Conservation (phyloP, 1,140 invertebrate genomes). For the Campoletis sonorensis region DNA sequence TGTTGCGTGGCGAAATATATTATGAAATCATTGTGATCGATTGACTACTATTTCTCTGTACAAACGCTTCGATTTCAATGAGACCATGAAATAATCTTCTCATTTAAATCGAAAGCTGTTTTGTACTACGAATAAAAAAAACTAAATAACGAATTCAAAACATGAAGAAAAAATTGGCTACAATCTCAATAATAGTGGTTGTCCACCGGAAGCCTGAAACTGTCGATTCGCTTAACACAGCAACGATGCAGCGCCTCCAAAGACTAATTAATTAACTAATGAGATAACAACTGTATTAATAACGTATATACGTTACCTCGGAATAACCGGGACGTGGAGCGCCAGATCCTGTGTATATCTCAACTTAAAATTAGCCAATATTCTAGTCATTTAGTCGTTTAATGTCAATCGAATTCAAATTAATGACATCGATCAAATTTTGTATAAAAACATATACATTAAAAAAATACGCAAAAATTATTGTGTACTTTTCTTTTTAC, state of each 20-base stretch:
- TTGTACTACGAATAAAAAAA: constrained; percentile 11
- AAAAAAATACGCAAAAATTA: neutral
- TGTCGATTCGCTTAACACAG: constrained; percentile 67
- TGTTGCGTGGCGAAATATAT: neutral
- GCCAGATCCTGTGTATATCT: constrained; percentile 64
- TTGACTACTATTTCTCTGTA: neutral
- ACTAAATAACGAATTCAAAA: neutral
- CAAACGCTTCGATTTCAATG: constrained; percentile 24
- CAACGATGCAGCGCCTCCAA: constrained; percentile 76
- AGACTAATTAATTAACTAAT: constrained; percentile 68
- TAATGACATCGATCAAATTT: constrained; percentile 51
- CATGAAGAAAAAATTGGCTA: neutral
- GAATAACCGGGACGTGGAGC: constrained; percentile 51
- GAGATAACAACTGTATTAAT: constrained; percentile 49
- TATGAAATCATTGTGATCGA: neutral
- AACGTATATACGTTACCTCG: neutral
- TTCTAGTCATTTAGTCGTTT: constrained; percentile 70
- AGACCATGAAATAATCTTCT: constrained; percentile 28
- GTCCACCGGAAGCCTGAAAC: constrained; percentile 72
- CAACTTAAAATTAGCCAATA: constrained; percentile 59
- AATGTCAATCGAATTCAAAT: constrained; percentile 57
- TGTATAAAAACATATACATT: neutral
- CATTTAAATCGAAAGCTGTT: constrained; percentile 22
- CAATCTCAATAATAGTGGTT: constrained; percentile 14
- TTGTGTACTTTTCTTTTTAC: neutral